Evolutionary conservation across 2,113 vertebrate genomes (phyloP), one percentile per base, ranked within the genome.

Genomic region (Melanocharis versteri): DNA sequence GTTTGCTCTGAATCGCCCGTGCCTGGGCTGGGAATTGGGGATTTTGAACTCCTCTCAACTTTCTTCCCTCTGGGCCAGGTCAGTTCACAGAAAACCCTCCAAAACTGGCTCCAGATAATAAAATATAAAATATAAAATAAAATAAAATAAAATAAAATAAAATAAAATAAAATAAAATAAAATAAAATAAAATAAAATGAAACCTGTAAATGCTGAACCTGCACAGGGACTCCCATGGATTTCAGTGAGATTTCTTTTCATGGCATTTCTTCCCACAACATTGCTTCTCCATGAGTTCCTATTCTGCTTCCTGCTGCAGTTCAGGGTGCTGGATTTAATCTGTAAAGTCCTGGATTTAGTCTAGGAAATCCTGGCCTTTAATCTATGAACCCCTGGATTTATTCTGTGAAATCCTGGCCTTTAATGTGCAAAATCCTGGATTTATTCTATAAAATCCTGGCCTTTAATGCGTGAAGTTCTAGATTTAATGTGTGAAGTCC

Each of bases 251-350:
- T 65, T 44, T 76, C 30, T 45, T 87, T 47, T 12, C 35, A 1
- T 5, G 11, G 21, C 3, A 15, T 51, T 53, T 71, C 27, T 56
- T 90, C 35, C 9, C 33, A 1, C 3, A 16, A 3, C 14, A 0
- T 19, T 1, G 1, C 18, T 66, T 54, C 30, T 60, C 65, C 1
- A 0, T 1, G 24, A 8, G 33, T 30, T 57, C 27, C 31, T 42
- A 0, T 20, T 83, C 44, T 39, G 12, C 18, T 66, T 76, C 62
- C 47, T 14, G 27, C 6, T 47, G 37, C 2, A 6, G 17, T n/a
- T 83, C 11, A 5, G 57, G 60, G 23, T 1, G 2, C 23, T 78
- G 37, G 24, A 35, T 53, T 64, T 53, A 31, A 35, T 51, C 31
- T 77, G 31, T 54, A n/a, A n/a, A n/a, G n/a, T n/a, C n/a, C n/a